Evolutionary conservation across 2,797 vertebrate species (phyloP).

Genomic region (Danionella dracula): DNA sequence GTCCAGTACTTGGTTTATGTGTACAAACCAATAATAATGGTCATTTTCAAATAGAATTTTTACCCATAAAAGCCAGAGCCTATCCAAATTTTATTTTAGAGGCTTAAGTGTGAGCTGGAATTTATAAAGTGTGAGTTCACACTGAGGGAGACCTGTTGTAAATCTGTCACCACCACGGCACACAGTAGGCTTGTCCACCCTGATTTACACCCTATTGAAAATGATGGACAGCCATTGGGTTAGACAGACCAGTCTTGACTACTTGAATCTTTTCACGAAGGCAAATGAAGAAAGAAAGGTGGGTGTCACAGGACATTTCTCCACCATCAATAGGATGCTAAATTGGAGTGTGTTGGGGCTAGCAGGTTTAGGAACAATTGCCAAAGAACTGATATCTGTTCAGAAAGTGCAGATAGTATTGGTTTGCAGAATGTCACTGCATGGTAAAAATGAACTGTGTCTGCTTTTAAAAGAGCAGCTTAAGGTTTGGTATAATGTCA

Average conservation of each 20-base stretch:
- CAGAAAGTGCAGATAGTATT: too few species aligned
- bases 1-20: too few species aligned
- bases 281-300: neutral
- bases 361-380: too few species aligned
- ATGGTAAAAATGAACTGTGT: too few species aligned
- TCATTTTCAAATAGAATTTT: too few species aligned
- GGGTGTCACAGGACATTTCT: conserved; percentile 12
- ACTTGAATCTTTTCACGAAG: neutral
- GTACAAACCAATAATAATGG: too few species aligned
- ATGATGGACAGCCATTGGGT: conserved; percentile 57
- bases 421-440: too few species aligned
- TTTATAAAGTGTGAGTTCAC: conserved; percentile 54
- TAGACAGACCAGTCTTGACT: conserved; percentile 45
- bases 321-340: conserved; percentile 7
- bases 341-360: too few species aligned
- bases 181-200: conserved; percentile 46
- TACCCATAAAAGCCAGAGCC: conserved; percentile 21
- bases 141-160: conserved; percentile 57
- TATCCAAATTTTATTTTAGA: conserved; percentile 18
- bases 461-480: too few species aligned
- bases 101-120: conserved; percentile 37
- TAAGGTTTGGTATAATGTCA: too few species aligned
- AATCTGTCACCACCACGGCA: conserved; percentile 60
- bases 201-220: conserved; percentile 62
- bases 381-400: too few species aligned